Conservation (phyloP, 2,888 invertebrate genomes). For the Polydrusus cervinus region DNA sequence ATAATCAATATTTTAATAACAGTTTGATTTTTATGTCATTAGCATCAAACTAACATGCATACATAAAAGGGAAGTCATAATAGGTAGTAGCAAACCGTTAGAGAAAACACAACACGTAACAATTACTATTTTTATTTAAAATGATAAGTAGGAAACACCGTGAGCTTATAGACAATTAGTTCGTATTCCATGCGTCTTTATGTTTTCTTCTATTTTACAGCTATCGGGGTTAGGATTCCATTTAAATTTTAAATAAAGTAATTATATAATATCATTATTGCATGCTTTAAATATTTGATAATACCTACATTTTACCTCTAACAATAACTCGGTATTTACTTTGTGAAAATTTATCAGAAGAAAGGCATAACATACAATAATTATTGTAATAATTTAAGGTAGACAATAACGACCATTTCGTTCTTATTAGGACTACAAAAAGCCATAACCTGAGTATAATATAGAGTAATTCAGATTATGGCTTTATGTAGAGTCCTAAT, state of each 20-base stretch:
- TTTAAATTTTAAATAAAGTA: conserved; percentile 33
- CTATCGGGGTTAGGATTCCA: conserved; percentile 26
- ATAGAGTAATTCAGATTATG: too few species aligned
- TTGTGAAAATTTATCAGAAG: not conserved
- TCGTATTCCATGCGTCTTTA: conserved; percentile 24
- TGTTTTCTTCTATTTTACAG: conserved; percentile 25
- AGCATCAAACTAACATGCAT: not conserved
- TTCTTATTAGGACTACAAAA: too few species aligned
- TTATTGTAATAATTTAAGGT: too few species aligned
- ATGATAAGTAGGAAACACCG: conserved; percentile 21
- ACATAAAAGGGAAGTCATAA: conserved; percentile 16
- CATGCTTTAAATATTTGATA: conserved; percentile 22
- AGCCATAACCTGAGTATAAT: too few species aligned
- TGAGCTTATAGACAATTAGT: conserved; percentile 30
- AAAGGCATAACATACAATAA: not conserved
- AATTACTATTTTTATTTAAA: conserved; percentile 31
- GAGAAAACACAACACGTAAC: conserved; percentile 9
- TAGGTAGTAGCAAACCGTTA: conserved; percentile 27
- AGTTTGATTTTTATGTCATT: not conserved
- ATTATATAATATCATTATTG: conserved; percentile 27
- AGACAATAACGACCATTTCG: too few species aligned
- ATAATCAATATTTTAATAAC: not conserved
- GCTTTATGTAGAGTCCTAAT: too few species aligned
- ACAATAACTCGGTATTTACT: conserved; percentile 7
- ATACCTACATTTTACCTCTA: conserved; percentile 8